Evolutionary conservation across 2,797 vertebrate species (phyloP), one percentile per base, ranked within the genome.

Genomic region (Potorous gilbertii): DNA sequence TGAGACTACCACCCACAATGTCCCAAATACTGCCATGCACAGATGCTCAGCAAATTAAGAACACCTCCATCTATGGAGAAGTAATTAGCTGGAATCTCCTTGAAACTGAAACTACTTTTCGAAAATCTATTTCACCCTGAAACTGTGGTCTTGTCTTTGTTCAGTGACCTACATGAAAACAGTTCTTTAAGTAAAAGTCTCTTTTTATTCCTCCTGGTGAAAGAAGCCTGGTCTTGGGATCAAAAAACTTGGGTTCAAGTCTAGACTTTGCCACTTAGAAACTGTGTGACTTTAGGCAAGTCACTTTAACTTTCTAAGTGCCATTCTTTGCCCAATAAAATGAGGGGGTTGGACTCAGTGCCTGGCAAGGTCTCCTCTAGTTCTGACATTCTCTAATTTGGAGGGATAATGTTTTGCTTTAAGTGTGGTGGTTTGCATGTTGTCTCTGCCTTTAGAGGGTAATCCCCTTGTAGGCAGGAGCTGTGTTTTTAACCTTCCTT

Each of bases 1-100:
- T 98, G 93, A 97, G 97, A 95, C 96, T 87, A 97, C 94, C 91
- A 95, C 98, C 96, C 93, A 97, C 95, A 0, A 87, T 96, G 96
- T 97, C 98, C 97, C 97, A 98, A 98, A 98, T 98, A 96, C 97
- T 96, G 91, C 91, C 95, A 96, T 92, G 96, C 96, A 97, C 97
- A 98, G 97, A 98, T 98, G 97, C 97, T 98, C 96, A 96, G 94
- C 97, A 98, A 98, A 97, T 96, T 97, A 90, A 87, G 74, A 97
- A 93, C 87, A 96, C 94, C 92, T 91, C 96, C 97, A 95, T 98
- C 97, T 97, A 97, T 74, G 95, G 91, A 97, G 96, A 96, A 97
- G 96, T 96, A 98, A 98, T 98, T 98, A 96, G 94, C 91, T 95
- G 95, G 95, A 95, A 96, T 95, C 96, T 93, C 90, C 27, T 94